Base-by-base conservation (phyloP, 2,113 vertebrate genomes). In the Ursus arctos region DNA sequence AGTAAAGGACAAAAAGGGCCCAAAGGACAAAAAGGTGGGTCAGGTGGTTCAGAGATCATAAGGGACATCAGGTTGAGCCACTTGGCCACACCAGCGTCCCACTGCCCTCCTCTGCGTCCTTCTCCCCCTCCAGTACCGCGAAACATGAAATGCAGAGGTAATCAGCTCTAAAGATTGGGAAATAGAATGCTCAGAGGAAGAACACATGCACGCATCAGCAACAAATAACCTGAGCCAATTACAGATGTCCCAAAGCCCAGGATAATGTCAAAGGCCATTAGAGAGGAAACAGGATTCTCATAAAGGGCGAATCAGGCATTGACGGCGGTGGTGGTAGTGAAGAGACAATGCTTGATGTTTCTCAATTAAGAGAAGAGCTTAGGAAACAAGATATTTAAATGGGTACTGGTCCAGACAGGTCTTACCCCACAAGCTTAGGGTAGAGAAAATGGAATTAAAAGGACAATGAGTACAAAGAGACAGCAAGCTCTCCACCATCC, bases 101-200 rank as follows among this genome's bases (percentile, higher is more conserved):
- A 55, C 1, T 14, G 6, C 31, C 18, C 2, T 12, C 12, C 24
- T 36, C 49, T 33, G 43, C 12, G 3, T 1, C 2, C 3, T 61
- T 51, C 21, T 82, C 11, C 15, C 31, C 6, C 26, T 33, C 28
- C 40, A 88, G 28, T 19, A 57, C 61, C 57, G 65, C 5, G 0
- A 21, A 59, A 74, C 33, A 26, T 36, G 51, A 96, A 87, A 84
- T 7, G 8, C 49, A 83, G 43, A 88, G 10, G 24, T 19, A 40
- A 33, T 40, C 47, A 33, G 1, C 14, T 88, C 87, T 65, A 40
- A 90, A 69, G n/a, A 47, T 12, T 43, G 28, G 72, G n/a, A 59
- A 26, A 33, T 55, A 84, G 21, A 36, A 6, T 79, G 18, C 43
- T 26, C 16, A 43, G 61, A 69, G n/a, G 80, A 88, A 59, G 21